Base-by-base conservation (phyloP, 2,888 invertebrate genomes). In the Torymus tubicola region DNA sequence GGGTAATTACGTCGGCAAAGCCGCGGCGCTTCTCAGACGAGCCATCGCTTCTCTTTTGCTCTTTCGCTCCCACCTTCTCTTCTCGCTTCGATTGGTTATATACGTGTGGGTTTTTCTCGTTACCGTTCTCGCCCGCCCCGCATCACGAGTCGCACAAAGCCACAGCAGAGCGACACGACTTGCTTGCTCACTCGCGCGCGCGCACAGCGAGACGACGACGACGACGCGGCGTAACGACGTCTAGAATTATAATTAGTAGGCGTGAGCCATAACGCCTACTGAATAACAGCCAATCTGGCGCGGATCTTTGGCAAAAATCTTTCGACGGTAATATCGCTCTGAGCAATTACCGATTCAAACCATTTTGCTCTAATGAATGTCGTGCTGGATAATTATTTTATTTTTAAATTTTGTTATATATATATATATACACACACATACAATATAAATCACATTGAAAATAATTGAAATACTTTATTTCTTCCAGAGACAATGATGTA, bases 201-300 rank as follows among this genome's bases (percentile, higher is more conserved):
- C 58, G 61, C 11, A n/a, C 11, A 31, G 42, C 57, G 50, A 53
- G 12, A 42, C 74, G 78, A 78, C 42, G 76, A 78, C 57, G 80
- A 10, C 53, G 52, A 16, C 55, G 14, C 81, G 75, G 80, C 84
- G 83, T 87, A 88, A 88, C 87, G 86, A 89, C 88, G 86, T 88
- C 87, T 87, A 87, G 87, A 88, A 88, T 87, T 85, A 87, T 90
- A 90, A 90, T 90, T 90, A 90, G 90, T 89, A 90, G 90, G 90
- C 90, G 90, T 90, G 86, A 87, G 86, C 84, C 79, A 83, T 81
- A 80, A 89, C 89, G 90, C 90, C 90, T 87, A 88, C 89, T 87
- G 87, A 88, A 88, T 71, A 70, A 71, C 67, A 75, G 64, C 53
- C 76, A 68, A 71, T 80, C 75, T 24, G n/a, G n/a, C 71, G 21